phyloP scores from a whole-genome alignment of 2,888 invertebrate genomes.

The Venusia cambrica region DNA sequence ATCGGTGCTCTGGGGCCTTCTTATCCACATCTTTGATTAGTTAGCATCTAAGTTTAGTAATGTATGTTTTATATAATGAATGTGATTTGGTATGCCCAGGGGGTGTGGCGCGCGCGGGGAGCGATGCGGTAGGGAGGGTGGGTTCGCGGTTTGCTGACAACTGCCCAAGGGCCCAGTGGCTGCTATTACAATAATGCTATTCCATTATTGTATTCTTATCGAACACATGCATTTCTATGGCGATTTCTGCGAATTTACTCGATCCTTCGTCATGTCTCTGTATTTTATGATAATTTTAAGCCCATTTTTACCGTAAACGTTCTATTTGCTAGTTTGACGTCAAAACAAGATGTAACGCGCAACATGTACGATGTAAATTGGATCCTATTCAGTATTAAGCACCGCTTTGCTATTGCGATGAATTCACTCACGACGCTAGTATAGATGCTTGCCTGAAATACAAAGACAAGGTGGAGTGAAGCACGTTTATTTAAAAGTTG shows the following conservation, averaged over 20 bases:
- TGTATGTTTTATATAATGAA: conserved; percentile 56
- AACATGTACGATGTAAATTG: no score
- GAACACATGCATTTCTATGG: conserved; percentile 51
- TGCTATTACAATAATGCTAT: no score
- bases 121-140: conserved; percentile 67
- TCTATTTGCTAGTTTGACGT: no score
- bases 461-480: conserved; percentile 16
- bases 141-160: conserved; percentile 77
- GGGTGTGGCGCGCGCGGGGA: conserved; percentile 73
- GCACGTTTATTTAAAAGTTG: conserved; percentile 13
- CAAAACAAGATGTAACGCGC: no score
- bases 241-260: conserved; percentile 17
- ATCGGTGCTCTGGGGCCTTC: no score
- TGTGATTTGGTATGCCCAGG: conserved; percentile 76
- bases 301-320: no score
- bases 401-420: no score
- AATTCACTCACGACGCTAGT: no score
- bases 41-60: conserved; percentile 20
- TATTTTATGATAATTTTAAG: conserved; percentile 7
- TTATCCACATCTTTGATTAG: no score
- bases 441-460: not conserved
- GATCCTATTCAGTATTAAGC: no score
- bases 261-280: conserved; percentile 19
- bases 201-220: no score
- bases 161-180: conserved; percentile 78